Evolutionary conservation across 92 coral and sea anemone genomes (phyloP).

Genomic region (Parazoanthus swiftii): DNA sequence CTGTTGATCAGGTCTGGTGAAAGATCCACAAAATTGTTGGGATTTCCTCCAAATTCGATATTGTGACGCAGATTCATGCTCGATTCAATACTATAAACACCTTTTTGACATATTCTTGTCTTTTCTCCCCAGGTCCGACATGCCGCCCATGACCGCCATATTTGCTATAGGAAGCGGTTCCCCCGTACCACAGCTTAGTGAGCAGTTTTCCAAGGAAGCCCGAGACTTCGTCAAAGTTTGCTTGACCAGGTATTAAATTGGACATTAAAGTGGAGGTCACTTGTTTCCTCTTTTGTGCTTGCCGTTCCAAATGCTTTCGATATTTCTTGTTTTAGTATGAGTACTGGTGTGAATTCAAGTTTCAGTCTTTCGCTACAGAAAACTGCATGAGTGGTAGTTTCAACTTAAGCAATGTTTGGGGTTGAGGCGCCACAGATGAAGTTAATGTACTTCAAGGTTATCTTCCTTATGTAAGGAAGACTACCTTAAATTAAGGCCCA

Average conservation of each 20-base stretch:
- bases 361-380: too few relatives aligned
- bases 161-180: slow-evolving; percentile 94
- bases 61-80: not conserved
- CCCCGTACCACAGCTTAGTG: slow-evolving; percentile 73
- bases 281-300: too few relatives aligned
- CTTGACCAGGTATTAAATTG: slow-evolving; percentile 71
- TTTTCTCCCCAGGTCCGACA: slow-evolving; percentile 65
- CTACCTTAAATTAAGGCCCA: too few relatives aligned
- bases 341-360: too few relatives aligned
- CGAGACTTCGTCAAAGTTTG: slow-evolving; percentile 75
- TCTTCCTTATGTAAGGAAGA: too few relatives aligned
- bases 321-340: too few relatives aligned
- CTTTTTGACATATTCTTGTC: not conserved
- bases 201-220: slow-evolving; percentile 73
- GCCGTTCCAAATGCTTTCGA: too few relatives aligned
- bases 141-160: slow-evolving; percentile 96
- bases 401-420: too few relatives aligned
- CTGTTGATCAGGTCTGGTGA: not conserved
- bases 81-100: not conserved
- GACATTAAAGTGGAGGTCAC: not conserved
- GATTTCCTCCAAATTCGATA: not conserved
- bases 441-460: too few relatives aligned
- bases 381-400: too few relatives aligned
- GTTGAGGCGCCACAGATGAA: too few relatives aligned
- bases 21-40: not conserved